Evolutionary conservation across 2,888 invertebrate genomes (phyloP), one percentile per base, ranked within the genome.

Genomic region (Lathronympha strigana): DNA sequence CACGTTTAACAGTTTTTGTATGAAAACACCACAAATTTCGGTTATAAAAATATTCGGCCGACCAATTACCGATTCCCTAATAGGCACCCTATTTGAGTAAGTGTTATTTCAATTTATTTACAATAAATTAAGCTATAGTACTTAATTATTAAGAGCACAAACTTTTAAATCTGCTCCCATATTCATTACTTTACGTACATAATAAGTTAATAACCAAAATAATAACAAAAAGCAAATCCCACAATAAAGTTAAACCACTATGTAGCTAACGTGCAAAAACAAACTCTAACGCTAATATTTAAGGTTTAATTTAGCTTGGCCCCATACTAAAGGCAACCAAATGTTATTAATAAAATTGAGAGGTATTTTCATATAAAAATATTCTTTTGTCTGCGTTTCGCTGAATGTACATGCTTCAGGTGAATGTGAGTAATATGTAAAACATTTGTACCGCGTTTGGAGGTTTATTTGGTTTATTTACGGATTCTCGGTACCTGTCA

Each of bases 341-440:
- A 72, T 71, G 72, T 77, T 81, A 80, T 79, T 81, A 81, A 77
- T 76, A 73, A 80, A 80, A 81, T 77, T 79, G 77, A 76, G 75
- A 75, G 79, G 78, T 80, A 80, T 79, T 75, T 77, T 80, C 80
- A 81, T 82, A 81, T 76, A 75, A 79, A 79, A 81, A 81, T 77
- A 79, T 81, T 79, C 77, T 74, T 78, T 76, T 79, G 79, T 79
- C 78, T 80, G 74, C 75, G 69, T 67, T 76, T 77, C 78, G 55
- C 70, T 69, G 77, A 76, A 77, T 79, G 79, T 80, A 82, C 81
- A 77, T 76, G 78, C 78, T 75, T 63, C 66, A 61, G 60, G 47
- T 66, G 50, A 63, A 58, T 58, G 50, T 23, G 28, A 13, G 66
- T 38, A 31, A 54, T 66, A 66, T 66, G 53, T 61, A 47, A 53